Conservation (phyloP, 64 coral and sea anemone species). For the Montipora foliosa region DNA sequence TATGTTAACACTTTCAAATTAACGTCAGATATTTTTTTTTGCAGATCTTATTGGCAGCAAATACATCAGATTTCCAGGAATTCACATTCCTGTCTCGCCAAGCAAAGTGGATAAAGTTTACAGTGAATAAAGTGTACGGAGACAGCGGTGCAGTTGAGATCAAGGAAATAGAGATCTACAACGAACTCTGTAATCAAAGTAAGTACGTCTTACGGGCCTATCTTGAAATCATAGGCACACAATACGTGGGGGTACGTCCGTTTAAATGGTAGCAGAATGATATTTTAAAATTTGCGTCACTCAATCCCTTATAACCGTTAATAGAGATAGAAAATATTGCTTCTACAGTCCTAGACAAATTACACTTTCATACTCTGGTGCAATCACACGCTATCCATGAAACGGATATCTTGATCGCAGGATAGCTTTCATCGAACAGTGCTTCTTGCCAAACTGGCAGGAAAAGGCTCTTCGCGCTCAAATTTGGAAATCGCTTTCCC, state of each 20-base stretch:
- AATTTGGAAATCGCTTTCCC: neutral
- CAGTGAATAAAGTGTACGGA: conserved; percentile 26
- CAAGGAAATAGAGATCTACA: conserved; percentile 53
- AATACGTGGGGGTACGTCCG: neutral
- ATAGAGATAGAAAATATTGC: too few relatives aligned
- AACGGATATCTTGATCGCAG: too few relatives aligned
- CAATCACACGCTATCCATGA: too few relatives aligned
- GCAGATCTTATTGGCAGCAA: conserved; percentile 28
- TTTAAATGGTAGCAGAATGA: neutral
- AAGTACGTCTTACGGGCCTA: neutral
- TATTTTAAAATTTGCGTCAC: too few relatives aligned
- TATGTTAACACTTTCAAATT: neutral
- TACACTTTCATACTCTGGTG: too few relatives aligned
- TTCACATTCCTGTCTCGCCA: conserved; percentile 55
- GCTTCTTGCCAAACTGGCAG: neutral
- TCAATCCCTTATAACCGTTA: too few relatives aligned
- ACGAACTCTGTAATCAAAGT: conserved; percentile 54
- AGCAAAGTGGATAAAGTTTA: conserved; percentile 57
- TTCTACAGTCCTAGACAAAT: too few relatives aligned
- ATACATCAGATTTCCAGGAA: conserved; percentile 57
- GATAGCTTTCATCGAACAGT: too few relatives aligned
- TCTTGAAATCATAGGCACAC: too few relatives aligned
- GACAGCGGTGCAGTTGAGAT: conserved; percentile 16
- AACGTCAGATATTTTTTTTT: neutral
- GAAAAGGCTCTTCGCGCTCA: neutral